Evolutionary conservation across 2,888 invertebrate genomes (phyloP), one percentile per base, ranked within the genome.

Genomic region (Ectropis crepuscularia): DNA sequence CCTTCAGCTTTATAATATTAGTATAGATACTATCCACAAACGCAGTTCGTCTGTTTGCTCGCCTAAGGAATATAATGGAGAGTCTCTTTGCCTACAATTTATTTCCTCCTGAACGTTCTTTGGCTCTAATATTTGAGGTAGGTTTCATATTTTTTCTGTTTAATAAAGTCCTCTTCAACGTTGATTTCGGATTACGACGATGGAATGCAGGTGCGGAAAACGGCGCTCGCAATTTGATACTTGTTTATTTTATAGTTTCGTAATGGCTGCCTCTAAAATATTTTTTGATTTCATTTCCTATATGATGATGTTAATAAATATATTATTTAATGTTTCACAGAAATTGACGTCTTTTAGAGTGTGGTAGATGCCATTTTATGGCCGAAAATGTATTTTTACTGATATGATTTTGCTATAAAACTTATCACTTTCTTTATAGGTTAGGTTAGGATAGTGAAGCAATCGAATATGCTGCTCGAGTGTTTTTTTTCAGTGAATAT

Each of bases 61-160:
- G n/a, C 10, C 53, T 28, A 57, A 57, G 49, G 53, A 59, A 66
- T 64, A 61, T 68, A 68, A 64, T 66, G 63, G 53, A 69, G 50
- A 61, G 53, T 66, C 68, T 57, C 51, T 50, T 61, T 59, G n/a
- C 57, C 61, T 53, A 58, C 54, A 63, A 63, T 62, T 63, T 66
- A 63, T 64, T 63, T 68, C 53, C 57, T 51, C 39, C 45, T 53
- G 58, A 65, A 61, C 55, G 51, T 55, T 58, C 12, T 53, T 63
- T 57, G 61, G 53, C 48, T 50, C 61, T 62, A 58, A 59, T 57
- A 61, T 68, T 57, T 57, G 47, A 61, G 54, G 51, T 53, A 48
- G 37, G 47, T 47, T 64, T 60, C 57, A 60, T 57, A 64, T 64
- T 65, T 65, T 62, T 65, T 49, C 41, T 53, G 11, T 47, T 54